These are phyloP conservation scores for Alligator sinensis DNA, from an alignment of 2,113 vertebrate genomes.

Conservation along the genomic window DNA sequence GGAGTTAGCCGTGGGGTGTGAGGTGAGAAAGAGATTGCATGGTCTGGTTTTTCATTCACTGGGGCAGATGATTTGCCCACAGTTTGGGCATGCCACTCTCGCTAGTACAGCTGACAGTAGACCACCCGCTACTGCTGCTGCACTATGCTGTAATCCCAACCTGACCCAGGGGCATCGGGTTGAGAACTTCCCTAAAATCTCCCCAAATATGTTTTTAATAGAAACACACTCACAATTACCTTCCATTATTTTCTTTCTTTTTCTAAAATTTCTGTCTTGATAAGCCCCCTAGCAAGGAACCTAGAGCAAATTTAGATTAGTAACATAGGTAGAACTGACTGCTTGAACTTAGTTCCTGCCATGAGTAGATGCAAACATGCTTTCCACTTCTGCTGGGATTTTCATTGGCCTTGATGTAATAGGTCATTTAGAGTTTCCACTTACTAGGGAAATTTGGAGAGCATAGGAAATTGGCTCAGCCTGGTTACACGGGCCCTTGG, in stretches of 20 bases:
- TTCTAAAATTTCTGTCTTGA: conserved; percentile 56
- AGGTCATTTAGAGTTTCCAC: conserved; percentile 70
- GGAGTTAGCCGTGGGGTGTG: conserved; percentile 90
- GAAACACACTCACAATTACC: conserved; percentile 61
- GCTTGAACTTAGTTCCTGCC: conserved; percentile 62
- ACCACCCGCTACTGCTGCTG: conserved; percentile 72
- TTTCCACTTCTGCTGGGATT: conserved; percentile 80
- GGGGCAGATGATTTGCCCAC: conserved; percentile 80
- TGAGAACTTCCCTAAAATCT: conserved; percentile 76
- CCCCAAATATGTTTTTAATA: conserved; percentile 77
- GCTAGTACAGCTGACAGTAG: conserved; percentile 72
- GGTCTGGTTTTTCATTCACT: conserved; percentile 86
- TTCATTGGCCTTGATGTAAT: conserved; percentile 69
- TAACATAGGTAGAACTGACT: conserved; percentile 70
- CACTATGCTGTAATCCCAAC: conserved; percentile 62
- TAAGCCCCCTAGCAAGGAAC: conserved; percentile 59
- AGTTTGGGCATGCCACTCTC: conserved; percentile 77
- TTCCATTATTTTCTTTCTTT: conserved; percentile 60
- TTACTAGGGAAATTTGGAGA: conserved; percentile 67
- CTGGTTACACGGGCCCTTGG: conserved; percentile 72
- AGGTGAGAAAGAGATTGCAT: conserved; percentile 92
- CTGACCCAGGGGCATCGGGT: conserved; percentile 75
- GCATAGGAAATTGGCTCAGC: conserved; percentile 60
- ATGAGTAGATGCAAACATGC: conserved; percentile 61
- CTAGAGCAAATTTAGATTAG: conserved; percentile 76